Evolutionary conservation across 2,888 invertebrate genomes (phyloP), one percentile per base, ranked within the genome.

Genomic region (Diploptera punctata): DNA sequence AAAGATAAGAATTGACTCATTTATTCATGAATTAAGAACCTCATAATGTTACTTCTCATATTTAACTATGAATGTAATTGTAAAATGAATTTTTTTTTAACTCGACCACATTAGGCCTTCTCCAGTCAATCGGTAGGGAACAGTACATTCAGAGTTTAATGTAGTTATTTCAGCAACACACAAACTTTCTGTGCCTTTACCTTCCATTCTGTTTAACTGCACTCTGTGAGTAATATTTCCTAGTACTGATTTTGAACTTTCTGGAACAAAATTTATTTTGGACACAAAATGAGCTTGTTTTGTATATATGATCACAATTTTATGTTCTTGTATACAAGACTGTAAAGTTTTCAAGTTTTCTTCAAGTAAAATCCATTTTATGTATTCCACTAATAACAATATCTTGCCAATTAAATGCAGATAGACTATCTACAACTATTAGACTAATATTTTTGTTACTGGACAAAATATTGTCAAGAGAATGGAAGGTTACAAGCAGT

Each of bases 351-450:
- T 80, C n/a, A 86, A 1, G 82, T 73, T 65, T 83, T 84, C 79
- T 83, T 86, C 7, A 86, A 68, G 78, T 88, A 88, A 0, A 78
- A 81, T 87, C 85, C 82, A 87, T 86, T 83, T 85, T 73, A 79
- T 81, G 75, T 78, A 80, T 80, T 4, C 79, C 77, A 9, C 77
- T 73, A 83, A 73, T 71, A 69, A 77, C 74, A 18, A 75, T 84
- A 79, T 87, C 86, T 60, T 84, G 84, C 85, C 87, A 88, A 78
- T 86, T 87, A 78, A 83, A 85, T 0, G 85, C 82, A n/a, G 83
- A 81, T 38, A 87, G 80, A 74, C 84, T 84, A 73, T 87, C 87
- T 9, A 88, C 77, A 5, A 84, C 82, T 31, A 88, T 72, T 1
- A 87, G 76, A 19, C 83, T 81, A 7, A 86, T 80, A 73, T 81